Evolutionary conservation across 2,797 vertebrate species (phyloP).

Genomic region (Rhinophrynus dorsalis): DNA sequence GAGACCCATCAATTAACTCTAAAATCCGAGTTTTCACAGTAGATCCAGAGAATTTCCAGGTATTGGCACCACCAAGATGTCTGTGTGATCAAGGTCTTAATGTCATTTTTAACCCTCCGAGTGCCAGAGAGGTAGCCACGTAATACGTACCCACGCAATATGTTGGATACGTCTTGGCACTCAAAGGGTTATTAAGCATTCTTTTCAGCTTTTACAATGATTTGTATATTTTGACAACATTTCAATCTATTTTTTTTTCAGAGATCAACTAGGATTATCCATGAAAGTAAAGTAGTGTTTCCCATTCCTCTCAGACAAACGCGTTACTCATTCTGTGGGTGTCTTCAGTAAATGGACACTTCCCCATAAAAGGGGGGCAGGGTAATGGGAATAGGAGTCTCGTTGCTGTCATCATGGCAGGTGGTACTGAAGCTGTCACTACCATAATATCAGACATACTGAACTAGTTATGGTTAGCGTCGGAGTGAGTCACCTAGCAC

Average conservation of each 20-base stretch:
- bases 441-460: not conserved
- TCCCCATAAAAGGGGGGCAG: constrained; percentile 2
- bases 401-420: constrained; percentile 25
- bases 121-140: no score
- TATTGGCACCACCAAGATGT: no score
- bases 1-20: no score
- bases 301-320: not conserved
- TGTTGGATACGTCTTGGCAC: no score
- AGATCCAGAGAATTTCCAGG: no score
- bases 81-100: no score
- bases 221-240: no score
- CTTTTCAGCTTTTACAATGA: no score
- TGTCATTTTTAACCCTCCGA: no score
- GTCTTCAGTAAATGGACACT: not conserved
- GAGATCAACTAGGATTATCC: not conserved
- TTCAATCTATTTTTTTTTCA: not conserved
- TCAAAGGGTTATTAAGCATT: no score
- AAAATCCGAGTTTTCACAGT: no score
- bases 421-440: not conserved
- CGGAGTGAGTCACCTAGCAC: constrained; percentile 13
- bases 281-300: not conserved
- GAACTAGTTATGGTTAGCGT: constrained; percentile 6
- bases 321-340: not conserved
- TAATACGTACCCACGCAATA: no score
- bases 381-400: not conserved